A percentile compares a stretch with the other conserved stretches of the same genome.
Conservation (phyloP, 2,797 vertebrate species). For the Myoxocephalus aenaeus region DNA sequence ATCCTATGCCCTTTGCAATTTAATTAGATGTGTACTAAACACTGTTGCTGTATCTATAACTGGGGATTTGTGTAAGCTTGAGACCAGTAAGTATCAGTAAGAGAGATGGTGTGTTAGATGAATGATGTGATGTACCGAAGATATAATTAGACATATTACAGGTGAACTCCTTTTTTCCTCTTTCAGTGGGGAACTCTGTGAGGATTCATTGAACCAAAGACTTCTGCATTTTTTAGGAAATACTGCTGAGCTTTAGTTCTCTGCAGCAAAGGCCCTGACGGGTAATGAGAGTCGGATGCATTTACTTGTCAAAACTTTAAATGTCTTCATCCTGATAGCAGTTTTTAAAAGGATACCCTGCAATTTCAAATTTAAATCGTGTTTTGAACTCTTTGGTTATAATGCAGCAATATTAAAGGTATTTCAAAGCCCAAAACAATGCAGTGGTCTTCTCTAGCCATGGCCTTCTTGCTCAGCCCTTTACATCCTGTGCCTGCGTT, state of each 20-base stretch:
- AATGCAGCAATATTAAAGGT: slow-evolving; percentile 1
- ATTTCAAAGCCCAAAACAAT: slow-evolving; percentile 1
- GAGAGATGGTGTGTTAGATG: background rate
- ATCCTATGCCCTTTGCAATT: background rate
- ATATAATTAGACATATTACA: slow-evolving; percentile 1
- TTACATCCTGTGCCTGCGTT: background rate
- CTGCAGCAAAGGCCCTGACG: slow-evolving; percentile 36
- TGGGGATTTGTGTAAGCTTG: background rate
- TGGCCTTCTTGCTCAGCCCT: background rate
- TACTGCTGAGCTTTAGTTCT: slow-evolving; percentile 39
- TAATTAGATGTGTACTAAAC: background rate
- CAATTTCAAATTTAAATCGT: slow-evolving; percentile 21
- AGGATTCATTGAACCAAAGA: slow-evolving; percentile 38
- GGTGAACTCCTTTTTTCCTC: slow-evolving; percentile 1
- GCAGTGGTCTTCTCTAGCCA: background rate
- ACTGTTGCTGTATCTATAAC: background rate
- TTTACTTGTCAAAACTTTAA: slow-evolving; percentile 45
- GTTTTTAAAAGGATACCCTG: slow-evolving; percentile 9
- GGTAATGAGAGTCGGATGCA: slow-evolving; percentile 47
- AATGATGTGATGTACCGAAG: background rate
- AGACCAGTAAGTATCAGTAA: background rate
- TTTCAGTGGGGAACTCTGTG: slow-evolving; percentile 12
- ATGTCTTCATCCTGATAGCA: slow-evolving; percentile 32
- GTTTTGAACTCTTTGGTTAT: slow-evolving; percentile 10
- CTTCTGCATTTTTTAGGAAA: slow-evolving; percentile 39